Evolutionary conservation across 2,888 invertebrate genomes (phyloP).

Genomic region (Pammene aurita): DNA sequence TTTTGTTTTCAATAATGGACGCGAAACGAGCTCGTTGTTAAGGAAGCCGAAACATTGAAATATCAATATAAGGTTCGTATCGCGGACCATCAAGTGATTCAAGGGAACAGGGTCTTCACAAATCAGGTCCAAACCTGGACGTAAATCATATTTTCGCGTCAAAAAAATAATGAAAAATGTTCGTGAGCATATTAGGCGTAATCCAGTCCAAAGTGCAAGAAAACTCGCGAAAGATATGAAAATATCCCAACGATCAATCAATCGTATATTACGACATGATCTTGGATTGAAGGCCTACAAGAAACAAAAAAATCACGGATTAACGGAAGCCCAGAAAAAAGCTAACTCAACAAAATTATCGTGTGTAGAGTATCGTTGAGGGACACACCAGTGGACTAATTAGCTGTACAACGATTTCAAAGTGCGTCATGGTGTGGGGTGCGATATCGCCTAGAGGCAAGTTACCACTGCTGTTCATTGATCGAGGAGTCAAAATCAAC

Average conservation of each 20-base stretch:
- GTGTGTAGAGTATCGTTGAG: too few species aligned
- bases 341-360: too few species aligned
- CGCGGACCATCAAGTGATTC: conserved; percentile 14
- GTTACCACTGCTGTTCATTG: background rate
- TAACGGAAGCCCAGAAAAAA: background rate
- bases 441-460: background rate
- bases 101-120: conserved; percentile 13
- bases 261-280: conserved; percentile 6
- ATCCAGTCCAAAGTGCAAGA: background rate
- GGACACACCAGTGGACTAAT: too few species aligned
- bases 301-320: background rate
- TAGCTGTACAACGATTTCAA: background rate
- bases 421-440: background rate
- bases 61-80: background rate
- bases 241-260: conserved; percentile 16
- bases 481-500: conserved; percentile 10
- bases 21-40: conserved; percentile 7
- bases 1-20: conserved; percentile 9
- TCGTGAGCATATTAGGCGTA: conserved; percentile 13
- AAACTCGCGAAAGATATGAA: conserved; percentile 17
- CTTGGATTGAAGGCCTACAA: conserved; percentile 6
- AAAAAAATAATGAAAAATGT: conserved; percentile 10
- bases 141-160: conserved; percentile 12
- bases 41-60: background rate
- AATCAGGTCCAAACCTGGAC: conserved; percentile 14